Evolutionary conservation across 2,113 vertebrate species (phyloP), one percentile per base, ranked within the genome.

Genomic region (Sprattus sprattus): DNA sequence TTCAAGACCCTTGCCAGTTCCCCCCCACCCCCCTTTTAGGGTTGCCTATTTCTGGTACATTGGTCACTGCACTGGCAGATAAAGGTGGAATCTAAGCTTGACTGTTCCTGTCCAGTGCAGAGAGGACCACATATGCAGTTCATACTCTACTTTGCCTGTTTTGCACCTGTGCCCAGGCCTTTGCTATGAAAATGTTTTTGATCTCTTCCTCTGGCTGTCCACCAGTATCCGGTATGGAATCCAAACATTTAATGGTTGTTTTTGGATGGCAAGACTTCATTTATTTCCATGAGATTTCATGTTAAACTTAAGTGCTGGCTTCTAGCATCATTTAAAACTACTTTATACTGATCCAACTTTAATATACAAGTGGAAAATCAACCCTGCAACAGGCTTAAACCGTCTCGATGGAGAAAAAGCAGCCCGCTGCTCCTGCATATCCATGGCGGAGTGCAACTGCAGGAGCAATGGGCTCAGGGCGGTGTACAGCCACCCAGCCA

Each of bases 41-140:
- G 13, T 52, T 82, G 84, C 85, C 90, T 92, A 92, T 93, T 92
- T 92, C 89, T 91, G 90, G 90, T 89, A 81, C 80, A 60, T 83
- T 83, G 82, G 75, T 50, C 11, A 82, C 52, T 45, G 52, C 25
- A 52, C 81, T 39, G 20, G 44, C 67, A 89, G 90, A 93, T 92
- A 86, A 86, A 84, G 52, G 71, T 86, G 83, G 89, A 89, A 90
- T 92, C 86, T 83, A 82, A 84, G 85, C 71, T 32, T 71, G 64
- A 57, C 84, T 85, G 71, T 39, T 82, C 78, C 84, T 81, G 18
- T 60, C 18, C 32, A 81, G 18, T 83, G 32, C 13, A 32, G 71
- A 78, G 28, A 78, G 60, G 60, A 15, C 28, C 9, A 4, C 32
- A 44, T 78, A 44, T 78, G 28, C 2, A 4, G 18, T 39, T 32